Evolutionary conservation across 1,140 invertebrate species (phyloP), one percentile per base, ranked within the genome.

Genomic region (Halictus rubicundus): DNA sequence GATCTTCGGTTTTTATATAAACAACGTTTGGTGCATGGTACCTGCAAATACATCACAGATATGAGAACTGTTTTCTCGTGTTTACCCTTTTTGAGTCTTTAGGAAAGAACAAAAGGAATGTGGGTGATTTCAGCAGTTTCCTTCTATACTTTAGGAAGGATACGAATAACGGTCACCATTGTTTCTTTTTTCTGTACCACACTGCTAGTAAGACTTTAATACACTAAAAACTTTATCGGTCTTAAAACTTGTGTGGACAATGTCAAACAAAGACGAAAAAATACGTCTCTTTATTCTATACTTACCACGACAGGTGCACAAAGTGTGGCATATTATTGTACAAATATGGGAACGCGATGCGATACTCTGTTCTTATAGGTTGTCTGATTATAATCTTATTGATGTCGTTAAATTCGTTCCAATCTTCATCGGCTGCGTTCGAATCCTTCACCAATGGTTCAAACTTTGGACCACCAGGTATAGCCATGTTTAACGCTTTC

Each of bases 341-440:
- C 69, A 99, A 94, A 92, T 99, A 99, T 4, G 99, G 99, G 94
- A 99, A 99, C 6, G 99, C 99, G 91, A 99, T 99, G 80, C 99
- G 95, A 92, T 99, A 99, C 93, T 99, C 99, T 9, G 99, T 99
- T 78, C 99, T 95, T 83, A 99, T 98, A 42, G 99, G 99, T 90
- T 99, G 99, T 42, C 99, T 94, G 88, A 99, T 99, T 75, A 99
- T 99, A 84, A 99, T 99, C 92, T 99, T 99, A 90, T 99, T 99
- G 70, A 99, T 99, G 90, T 99, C 99, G 94, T 99, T 99, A 89
- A 99, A 99, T 93, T 99, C 99, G 94, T 99, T 99, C 99, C 99
- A 99, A 93, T 99, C 99, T 94, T 99, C 99, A 94, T 99, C 99
- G 19, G 96, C 97, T 81, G 97, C 96, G 91, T 98, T 99, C 84